A percentile compares a stretch with the other conserved stretches of the same genome.
phyloP scores from a whole-genome alignment of 2,113 vertebrate species.

The Amblyornis subalaris region DNA sequence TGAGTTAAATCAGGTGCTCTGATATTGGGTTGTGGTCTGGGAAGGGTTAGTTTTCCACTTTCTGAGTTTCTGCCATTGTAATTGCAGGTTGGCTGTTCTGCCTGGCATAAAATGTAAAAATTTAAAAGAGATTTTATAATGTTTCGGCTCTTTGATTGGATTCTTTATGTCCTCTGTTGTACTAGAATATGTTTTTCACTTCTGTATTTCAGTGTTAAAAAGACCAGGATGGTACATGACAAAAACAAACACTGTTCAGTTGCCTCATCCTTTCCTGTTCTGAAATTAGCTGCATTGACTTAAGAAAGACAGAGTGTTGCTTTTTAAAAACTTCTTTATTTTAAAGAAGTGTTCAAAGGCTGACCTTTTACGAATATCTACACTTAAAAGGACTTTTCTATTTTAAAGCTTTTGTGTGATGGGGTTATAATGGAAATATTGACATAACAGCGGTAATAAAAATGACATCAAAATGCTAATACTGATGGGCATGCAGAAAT shows the following conservation, averaged over 20 bases:
- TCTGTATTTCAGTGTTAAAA: neutral
- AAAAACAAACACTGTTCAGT: neutral
- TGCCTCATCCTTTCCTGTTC: neutral
- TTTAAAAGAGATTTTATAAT: neutral
- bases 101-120: neutral
- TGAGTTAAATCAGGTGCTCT: neutral
- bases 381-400: neutral
- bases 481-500: neutral
- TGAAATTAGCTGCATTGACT: constrained; percentile 8
- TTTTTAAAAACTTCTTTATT: neutral
- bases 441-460: neutral
- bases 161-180: neutral
- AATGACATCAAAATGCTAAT: neutral
- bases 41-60: neutral
- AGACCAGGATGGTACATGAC: neutral
- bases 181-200: neutral
- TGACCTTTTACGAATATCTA: constrained; percentile 28
- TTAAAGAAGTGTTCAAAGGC: constrained; percentile 23
- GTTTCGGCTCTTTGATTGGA: neutral
- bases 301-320: neutral
- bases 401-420: neutral
- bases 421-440: constrained; percentile 12
- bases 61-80: neutral
- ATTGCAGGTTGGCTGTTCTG: neutral
- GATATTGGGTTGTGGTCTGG: neutral